phyloP scores from a whole-genome alignment of 1,140 invertebrate species.

The Anastrepha ludens region DNA sequence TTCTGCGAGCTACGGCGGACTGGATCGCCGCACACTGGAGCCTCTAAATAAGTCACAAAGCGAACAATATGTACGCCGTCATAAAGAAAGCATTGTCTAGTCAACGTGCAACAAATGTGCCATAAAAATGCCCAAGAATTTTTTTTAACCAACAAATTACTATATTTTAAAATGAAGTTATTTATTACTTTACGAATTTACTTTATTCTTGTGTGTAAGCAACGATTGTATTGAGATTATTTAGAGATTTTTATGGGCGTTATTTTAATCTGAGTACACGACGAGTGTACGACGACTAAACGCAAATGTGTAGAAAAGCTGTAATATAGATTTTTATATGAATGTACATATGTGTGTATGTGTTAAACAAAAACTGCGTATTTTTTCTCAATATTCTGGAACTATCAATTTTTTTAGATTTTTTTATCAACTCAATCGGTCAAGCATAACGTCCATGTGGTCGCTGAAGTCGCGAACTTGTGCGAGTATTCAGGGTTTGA shows the following conservation, averaged over 20 bases:
- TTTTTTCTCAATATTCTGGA: not conserved
- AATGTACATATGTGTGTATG: slow-evolving; percentile 3
- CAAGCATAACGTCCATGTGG: too few relatives aligned
- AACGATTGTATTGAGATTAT: slow-evolving; percentile 39
- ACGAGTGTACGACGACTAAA: not conserved
- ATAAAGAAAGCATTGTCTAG: slow-evolving; percentile 70
- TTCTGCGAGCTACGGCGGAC: not conserved
- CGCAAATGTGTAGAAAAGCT: not conserved
- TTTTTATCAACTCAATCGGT: too few relatives aligned
- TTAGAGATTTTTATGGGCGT: not conserved
- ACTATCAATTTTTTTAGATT: too few relatives aligned
- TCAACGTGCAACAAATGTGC: slow-evolving; percentile 57
- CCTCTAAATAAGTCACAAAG: slow-evolving; percentile 68
- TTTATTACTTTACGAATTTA: not conserved
- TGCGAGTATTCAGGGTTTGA: too few relatives aligned
- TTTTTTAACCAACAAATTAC: not conserved
- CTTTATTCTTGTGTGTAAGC: slow-evolving; percentile 34
- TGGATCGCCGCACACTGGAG: slow-evolving; percentile 17
- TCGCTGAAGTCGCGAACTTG: too few relatives aligned
- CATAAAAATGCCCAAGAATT: slow-evolving; percentile 18
- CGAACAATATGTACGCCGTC: slow-evolving; percentile 67
- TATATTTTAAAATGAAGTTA: too few relatives aligned
- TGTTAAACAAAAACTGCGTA: not conserved
- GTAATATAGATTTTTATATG: slow-evolving; percentile 49
- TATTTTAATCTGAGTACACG: slow-evolving; percentile 1